These are phyloP conservation scores for Pachypsylla venusta DNA, from an alignment of 1,140 invertebrate genomes.

Conservation along the genomic window DNA sequence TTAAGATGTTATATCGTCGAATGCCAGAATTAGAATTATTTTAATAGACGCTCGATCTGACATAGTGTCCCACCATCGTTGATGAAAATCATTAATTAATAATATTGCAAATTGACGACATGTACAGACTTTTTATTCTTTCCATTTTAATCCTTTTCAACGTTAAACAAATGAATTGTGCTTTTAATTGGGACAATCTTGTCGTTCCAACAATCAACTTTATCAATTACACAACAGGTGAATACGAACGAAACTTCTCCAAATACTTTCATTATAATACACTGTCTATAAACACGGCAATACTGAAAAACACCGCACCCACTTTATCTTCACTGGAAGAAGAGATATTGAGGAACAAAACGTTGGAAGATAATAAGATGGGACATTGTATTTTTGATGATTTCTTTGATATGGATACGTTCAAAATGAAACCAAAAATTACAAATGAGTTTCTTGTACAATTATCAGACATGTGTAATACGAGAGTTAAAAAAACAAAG, in stretches of 20 bases:
- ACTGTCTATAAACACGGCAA: background rate
- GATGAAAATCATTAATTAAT: no score
- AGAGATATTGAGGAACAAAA: no score
- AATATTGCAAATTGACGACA: no score
- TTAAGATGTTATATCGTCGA: no score
- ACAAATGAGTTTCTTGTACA: background rate
- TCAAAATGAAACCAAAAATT: background rate
- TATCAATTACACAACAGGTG: background rate
- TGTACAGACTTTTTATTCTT: no score
- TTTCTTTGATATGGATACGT: background rate
- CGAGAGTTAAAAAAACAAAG: background rate
- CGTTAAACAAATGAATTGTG: no score
- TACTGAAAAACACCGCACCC: background rate
- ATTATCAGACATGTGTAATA: background rate
- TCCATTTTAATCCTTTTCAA: no score
- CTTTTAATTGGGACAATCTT: background rate
- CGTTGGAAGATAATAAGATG: background rate
- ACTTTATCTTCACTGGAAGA: background rate
- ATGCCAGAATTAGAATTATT: no score
- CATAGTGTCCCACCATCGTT: no score
- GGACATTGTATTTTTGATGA: background rate
- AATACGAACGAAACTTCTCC: slow-evolving; percentile 1
- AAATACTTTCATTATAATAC: background rate
- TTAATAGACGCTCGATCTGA: no score
- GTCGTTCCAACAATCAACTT: background rate